These are phyloP conservation scores for Phenacoccus solenopsis DNA, from an alignment of 1,140 invertebrate genomes.

Conservation along the genomic window DNA sequence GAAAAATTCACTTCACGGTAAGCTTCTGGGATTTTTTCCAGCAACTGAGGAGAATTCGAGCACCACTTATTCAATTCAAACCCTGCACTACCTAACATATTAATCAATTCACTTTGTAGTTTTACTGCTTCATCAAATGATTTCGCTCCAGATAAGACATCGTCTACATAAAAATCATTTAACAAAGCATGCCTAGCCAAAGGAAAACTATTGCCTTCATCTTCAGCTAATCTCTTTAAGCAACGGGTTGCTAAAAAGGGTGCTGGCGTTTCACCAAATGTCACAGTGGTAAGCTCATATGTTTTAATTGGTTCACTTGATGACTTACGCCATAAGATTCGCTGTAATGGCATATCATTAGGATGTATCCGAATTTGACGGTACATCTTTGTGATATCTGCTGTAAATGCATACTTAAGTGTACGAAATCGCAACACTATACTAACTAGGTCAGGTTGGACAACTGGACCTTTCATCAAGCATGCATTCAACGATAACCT, in stretches of 20 bases:
- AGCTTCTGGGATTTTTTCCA: slow-evolving; percentile 18
- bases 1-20: not conserved
- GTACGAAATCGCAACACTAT: slow-evolving; percentile 29
- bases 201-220: slow-evolving; percentile 27
- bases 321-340: slow-evolving; percentile 27
- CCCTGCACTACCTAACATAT: slow-evolving; percentile 23
- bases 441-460: slow-evolving; percentile 29
- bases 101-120: slow-evolving; percentile 25
- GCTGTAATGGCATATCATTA: slow-evolving; percentile 28
- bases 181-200: slow-evolving; percentile 20
- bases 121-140: slow-evolving; percentile 23
- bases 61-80: slow-evolving; percentile 29
- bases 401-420: slow-evolving; percentile 28
- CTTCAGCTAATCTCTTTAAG: slow-evolving; percentile 32
- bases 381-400: slow-evolving; percentile 35
- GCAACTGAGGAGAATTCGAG: not conserved
- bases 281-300: slow-evolving; percentile 30
- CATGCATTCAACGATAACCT: no score
- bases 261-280: slow-evolving; percentile 30
- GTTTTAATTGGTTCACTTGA: slow-evolving; percentile 26
- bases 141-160: slow-evolving; percentile 22
- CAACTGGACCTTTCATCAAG: slow-evolving; percentile 21
- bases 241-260: slow-evolving; percentile 30
- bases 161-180: slow-evolving; percentile 27
- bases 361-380: slow-evolving; percentile 29